phyloP scores from a whole-genome alignment of 2,797 vertebrate species.

The Chaenodraco wilsoni region DNA sequence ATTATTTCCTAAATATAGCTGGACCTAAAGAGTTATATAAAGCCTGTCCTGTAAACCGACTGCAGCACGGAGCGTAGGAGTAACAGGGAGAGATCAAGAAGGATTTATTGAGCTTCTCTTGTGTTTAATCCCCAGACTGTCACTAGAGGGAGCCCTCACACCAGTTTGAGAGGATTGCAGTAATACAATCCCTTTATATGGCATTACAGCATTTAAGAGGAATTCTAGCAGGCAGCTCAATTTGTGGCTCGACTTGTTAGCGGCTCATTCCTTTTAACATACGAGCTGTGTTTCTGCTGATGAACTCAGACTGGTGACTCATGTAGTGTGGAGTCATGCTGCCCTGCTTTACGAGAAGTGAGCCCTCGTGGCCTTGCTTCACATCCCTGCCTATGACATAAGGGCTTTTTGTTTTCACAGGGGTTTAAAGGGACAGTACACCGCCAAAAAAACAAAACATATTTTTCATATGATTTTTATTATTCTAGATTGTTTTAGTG shows the following conservation, averaged over 20 bases:
- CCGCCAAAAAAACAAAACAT: too few species aligned
- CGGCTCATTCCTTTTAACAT: slow-evolving; percentile 13
- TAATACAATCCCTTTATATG: slow-evolving; percentile 28
- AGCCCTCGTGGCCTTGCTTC: slow-evolving; percentile 12
- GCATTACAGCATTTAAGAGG: slow-evolving; percentile 63
- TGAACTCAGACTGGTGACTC: slow-evolving; percentile 52
- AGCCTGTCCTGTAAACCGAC: slow-evolving; percentile 20
- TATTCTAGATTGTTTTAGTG: too few species aligned
- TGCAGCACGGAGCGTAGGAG: slow-evolving; percentile 29
- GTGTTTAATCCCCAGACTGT: slow-evolving; percentile 3
- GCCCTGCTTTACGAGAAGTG: slow-evolving; percentile 30
- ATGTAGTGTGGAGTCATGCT: slow-evolving; percentile 10
- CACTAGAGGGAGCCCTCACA: slow-evolving; percentile 67
- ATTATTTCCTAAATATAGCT: background rate
- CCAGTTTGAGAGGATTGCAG: slow-evolving; percentile 24
- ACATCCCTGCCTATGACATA: background rate
- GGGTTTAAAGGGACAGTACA: too few species aligned
- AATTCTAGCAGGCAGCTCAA: slow-evolving; percentile 50
- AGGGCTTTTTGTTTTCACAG: slow-evolving; percentile 4
- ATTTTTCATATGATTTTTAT: too few species aligned
- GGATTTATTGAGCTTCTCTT: slow-evolving; percentile 16
- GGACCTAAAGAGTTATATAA: slow-evolving; percentile 4
- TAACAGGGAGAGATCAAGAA: slow-evolving; percentile 22
- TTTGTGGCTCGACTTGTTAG: slow-evolving; percentile 27
- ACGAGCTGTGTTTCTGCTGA: background rate